Evolutionary conservation across 2,113 vertebrate genomes (phyloP).

Genomic region (Chionis minor): DNA sequence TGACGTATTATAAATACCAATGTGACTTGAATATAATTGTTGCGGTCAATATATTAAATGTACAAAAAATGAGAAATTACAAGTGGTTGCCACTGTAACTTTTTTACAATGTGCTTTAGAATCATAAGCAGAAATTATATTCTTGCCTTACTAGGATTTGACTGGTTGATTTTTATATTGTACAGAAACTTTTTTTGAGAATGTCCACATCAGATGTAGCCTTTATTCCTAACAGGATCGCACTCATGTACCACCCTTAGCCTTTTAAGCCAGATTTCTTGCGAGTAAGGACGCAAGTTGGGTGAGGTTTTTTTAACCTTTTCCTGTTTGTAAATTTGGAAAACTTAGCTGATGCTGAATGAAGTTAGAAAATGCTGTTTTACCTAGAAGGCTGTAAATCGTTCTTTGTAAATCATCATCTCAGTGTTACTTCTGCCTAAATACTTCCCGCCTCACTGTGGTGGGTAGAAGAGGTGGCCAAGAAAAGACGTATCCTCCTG

Average conservation of each 20-base stretch:
- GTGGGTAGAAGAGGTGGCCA: not conserved
- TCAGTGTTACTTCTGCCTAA: not conserved
- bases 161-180: not conserved
- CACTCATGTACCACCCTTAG: rapidly evolving
- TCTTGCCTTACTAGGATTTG: not conserved
- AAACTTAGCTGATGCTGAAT: not conserved
- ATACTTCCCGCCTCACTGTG: not conserved
- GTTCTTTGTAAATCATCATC: not conserved
- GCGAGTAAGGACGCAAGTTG: not conserved
- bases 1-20: not conserved
- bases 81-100: not conserved
- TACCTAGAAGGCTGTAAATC: not conserved
- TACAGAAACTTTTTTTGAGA: not conserved
- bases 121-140: not conserved
- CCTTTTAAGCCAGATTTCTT: not conserved
- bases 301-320: not conserved
- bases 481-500: not conserved
- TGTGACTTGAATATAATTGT: not conserved
- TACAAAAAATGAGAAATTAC: rapidly evolving
- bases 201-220: not conserved
- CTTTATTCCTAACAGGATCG: not conserved
- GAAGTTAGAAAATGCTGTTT: not conserved
- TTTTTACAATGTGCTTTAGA: not conserved
- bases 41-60: not conserved
- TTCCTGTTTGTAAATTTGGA: not conserved